A percentile compares a stretch with the other conserved stretches of the same genome.
Conservation (phyloP, 37 sponge, comb jelly and placozoan genomes). For the Aplysina aerophoba region DNA sequence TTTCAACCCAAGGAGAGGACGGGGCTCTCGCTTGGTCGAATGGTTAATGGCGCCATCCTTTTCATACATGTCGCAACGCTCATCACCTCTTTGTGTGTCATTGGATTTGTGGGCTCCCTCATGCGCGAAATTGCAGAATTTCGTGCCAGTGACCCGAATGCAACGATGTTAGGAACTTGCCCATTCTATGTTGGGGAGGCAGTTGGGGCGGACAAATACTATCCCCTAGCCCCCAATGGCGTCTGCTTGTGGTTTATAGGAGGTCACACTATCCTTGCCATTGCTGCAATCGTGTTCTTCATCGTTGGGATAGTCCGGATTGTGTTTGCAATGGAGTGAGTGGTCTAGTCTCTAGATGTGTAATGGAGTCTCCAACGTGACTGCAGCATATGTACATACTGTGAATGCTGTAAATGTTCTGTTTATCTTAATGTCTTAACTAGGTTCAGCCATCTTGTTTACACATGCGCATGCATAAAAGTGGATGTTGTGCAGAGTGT, state of each 20-base stretch:
- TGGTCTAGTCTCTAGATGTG: no score
- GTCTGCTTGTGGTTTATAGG: constrained; percentile 38
- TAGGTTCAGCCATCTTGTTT: not conserved
- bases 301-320: constrained; percentile 41
- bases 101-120: constrained; percentile 46
- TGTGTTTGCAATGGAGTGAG: constrained; percentile 61
- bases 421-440: no score
- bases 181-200: not conserved
- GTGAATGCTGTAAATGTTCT: no score
- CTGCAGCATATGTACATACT: no score
- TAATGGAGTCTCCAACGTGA: no score
- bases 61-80: constrained; percentile 40
- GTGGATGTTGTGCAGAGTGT: not conserved
- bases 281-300: constrained; percentile 27
- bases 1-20: not conserved
- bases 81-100: constrained; percentile 43
- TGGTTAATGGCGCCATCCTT: constrained; percentile 44
- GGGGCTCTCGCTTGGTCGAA: constrained; percentile 53
- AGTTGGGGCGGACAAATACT: not conserved
- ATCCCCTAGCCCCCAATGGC: not conserved
- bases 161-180: not conserved
- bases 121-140: not conserved
- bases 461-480: no score
- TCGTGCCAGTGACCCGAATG: not conserved
- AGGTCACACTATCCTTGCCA: constrained; percentile 31